Base-by-base conservation (phyloP, 2,797 vertebrate species). In the Pseudochirops corinnae region DNA sequence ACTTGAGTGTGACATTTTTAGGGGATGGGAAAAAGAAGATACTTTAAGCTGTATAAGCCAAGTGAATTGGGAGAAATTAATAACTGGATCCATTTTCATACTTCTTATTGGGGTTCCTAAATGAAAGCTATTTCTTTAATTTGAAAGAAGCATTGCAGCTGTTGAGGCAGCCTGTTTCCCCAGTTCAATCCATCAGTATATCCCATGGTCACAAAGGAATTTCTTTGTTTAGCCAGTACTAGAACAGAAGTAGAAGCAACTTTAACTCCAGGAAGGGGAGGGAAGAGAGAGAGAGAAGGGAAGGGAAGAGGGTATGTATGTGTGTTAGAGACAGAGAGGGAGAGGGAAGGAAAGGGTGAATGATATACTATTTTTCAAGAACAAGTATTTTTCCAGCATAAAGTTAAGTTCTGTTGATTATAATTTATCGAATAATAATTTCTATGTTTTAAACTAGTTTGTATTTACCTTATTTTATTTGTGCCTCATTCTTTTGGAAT, bases 141-240 rank as follows among this genome's bases (percentile, higher is more conserved):
- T 97, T 96, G 95, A 96, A 92, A 95, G 95, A 96, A 93, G 7
- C 60, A 94, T 82, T 62, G 58, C 93, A 82, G 74, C 74, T 82
- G 74, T 82, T 82, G 74, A 39, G 46, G 21, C 39, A 92, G 94
- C 74, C 50, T 95, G 14, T 95, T 55, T 52, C 96, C 95, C 95
- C 94, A 94, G 95, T 95, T 97, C 90, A 94, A 39, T 94, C 96
- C 56, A 82, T 93, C 96, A 93, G 95, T 92, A 97, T 97, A 96
- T 97, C 91, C 96, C 53, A n/a, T 94, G 29, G n/a, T 91, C 87
- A 95, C 55, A 82, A 53, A 97, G 94, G 58, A 97, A 96, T 82
- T 94, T 13, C 87, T 94, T 96, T 92, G 67, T 67, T 96, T 97
- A 67, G 57, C 82, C 33, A 93, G 52, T 39, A 94, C 93, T 96